These are phyloP conservation scores for Petrocephalus microphthalmus DNA, from an alignment of 2,113 vertebrate species.

Conservation along the genomic window DNA sequence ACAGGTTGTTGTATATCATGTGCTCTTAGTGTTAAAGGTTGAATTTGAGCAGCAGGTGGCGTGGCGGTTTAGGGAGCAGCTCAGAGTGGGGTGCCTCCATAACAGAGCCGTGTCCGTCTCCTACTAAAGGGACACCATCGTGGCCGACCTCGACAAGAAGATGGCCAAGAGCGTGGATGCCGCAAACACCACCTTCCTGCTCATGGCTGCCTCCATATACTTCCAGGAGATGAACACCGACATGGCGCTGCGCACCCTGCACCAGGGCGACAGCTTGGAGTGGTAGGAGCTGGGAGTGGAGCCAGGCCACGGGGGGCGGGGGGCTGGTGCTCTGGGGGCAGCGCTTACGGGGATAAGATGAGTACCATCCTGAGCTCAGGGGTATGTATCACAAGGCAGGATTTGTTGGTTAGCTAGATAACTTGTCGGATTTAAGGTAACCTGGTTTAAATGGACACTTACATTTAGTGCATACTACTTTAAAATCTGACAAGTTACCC, in stretches of 20 bases:
- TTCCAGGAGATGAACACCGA: constrained; percentile 76
- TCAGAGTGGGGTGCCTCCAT: not conserved
- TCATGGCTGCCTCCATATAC: constrained; percentile 89
- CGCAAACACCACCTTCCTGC: constrained; percentile 77
- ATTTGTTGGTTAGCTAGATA: not conserved
- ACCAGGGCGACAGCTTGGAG: constrained; percentile 88
- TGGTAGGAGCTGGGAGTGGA: constrained; percentile 59
- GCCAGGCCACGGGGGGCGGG: not conserved
- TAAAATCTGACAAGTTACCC: not conserved
- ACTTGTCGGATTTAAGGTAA: not conserved
- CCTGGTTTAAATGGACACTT: not conserved
- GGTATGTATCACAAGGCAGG: not conserved
- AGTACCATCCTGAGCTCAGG: not conserved
- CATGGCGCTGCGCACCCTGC: constrained; percentile 74
- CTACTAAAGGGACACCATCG: constrained; percentile 64
- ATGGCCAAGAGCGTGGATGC: constrained; percentile 82
- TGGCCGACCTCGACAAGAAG: constrained; percentile 79
- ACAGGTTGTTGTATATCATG: not conserved
- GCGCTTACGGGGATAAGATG: not conserved
- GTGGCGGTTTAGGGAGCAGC: not conserved
- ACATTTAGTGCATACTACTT: not conserved
- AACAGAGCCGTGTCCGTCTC: not conserved
- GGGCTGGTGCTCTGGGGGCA: not conserved
- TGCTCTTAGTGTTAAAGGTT: not conserved
- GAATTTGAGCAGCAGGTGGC: not conserved